These are phyloP conservation scores for Hypomecis punctinalis DNA, from an alignment of 2,888 invertebrate species.

Conservation along the genomic window DNA sequence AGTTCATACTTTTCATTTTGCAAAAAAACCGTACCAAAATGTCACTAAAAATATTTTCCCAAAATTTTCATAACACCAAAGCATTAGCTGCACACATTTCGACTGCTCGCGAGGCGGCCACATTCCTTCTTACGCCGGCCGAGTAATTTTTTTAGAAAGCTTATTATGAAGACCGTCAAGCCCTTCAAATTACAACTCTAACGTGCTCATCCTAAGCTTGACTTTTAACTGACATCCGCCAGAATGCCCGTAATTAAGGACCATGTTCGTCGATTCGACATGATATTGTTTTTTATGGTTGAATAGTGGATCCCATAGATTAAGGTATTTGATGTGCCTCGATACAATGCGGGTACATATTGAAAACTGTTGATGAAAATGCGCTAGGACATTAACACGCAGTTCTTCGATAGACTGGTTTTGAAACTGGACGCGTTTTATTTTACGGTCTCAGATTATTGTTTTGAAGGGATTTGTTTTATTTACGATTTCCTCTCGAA, in stretches of 20 bases:
- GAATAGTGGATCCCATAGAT: conserved; percentile 77
- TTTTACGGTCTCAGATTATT: neutral
- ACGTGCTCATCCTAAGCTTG: conserved; percentile 33
- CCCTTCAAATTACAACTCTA: conserved; percentile 48
- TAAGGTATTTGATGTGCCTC: conserved; percentile 65
- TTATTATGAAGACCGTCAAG: conserved; percentile 57
- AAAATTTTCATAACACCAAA: conserved; percentile 55
- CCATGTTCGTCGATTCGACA: conserved; percentile 69
- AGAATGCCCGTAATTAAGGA: conserved; percentile 74
- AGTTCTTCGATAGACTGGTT: conserved; percentile 33
- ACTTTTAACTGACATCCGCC: conserved; percentile 41
- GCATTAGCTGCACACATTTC: conserved; percentile 49
- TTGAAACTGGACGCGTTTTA: conserved; percentile 10
- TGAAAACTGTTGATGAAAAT: conserved; percentile 34
- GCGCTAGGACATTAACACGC: conserved; percentile 32
- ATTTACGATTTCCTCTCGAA: no score
- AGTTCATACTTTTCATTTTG: conserved; percentile 9
- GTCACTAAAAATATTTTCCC: conserved; percentile 40
- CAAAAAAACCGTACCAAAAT: conserved; percentile 19
- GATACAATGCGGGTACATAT: conserved; percentile 46
- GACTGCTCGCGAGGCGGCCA: conserved; percentile 66
- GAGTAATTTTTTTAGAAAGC: conserved; percentile 80
- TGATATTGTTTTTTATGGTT: conserved; percentile 81
- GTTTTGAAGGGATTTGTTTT: neutral
- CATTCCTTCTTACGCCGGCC: conserved; percentile 75